phyloP scores from a whole-genome alignment of 2,888 invertebrate genomes.

The Drosophila barbarae region DNA sequence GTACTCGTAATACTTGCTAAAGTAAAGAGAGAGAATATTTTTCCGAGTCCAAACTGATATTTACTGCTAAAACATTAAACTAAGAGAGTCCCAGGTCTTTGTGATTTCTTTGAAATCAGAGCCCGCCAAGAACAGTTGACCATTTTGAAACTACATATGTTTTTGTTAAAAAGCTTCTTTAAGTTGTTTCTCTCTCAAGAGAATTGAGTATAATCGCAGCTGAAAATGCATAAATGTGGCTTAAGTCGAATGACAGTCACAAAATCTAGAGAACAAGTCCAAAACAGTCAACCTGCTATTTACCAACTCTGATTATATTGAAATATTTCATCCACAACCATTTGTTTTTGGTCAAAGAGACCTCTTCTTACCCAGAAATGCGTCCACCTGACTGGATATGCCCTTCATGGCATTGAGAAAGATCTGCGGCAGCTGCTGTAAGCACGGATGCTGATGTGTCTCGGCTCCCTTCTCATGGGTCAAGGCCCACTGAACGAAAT shows the following conservation, averaged over 20 bases:
- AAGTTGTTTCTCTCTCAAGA: too few species aligned
- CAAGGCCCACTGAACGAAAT: slow-evolving; percentile 88
- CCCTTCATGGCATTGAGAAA: slow-evolving; percentile 97
- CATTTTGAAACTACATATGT: background rate
- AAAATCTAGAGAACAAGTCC: background rate
- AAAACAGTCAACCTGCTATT: background rate
- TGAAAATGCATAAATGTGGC: too few species aligned
- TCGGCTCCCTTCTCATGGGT: slow-evolving; percentile 88
- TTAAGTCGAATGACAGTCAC: too few species aligned
- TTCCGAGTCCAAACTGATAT: background rate
- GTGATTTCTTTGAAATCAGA: background rate
- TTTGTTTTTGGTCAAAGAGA: background rate
- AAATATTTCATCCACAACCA: background rate
- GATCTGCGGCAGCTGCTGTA: slow-evolving; percentile 90
- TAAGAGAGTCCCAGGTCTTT: background rate
- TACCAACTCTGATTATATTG: background rate
- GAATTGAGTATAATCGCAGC: too few species aligned
- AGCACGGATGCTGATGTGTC: slow-evolving; percentile 94
- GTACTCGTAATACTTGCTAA: background rate
- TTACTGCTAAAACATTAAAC: background rate
- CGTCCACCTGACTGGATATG: slow-evolving; percentile 95
- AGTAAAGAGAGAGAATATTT: too few species aligned
- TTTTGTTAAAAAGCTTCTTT: too few species aligned
- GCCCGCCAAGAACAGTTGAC: background rate
- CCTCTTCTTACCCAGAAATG: slow-evolving; percentile 89